Conservation (phyloP, 2,888 invertebrate species). For the Tinea pellionella region DNA sequence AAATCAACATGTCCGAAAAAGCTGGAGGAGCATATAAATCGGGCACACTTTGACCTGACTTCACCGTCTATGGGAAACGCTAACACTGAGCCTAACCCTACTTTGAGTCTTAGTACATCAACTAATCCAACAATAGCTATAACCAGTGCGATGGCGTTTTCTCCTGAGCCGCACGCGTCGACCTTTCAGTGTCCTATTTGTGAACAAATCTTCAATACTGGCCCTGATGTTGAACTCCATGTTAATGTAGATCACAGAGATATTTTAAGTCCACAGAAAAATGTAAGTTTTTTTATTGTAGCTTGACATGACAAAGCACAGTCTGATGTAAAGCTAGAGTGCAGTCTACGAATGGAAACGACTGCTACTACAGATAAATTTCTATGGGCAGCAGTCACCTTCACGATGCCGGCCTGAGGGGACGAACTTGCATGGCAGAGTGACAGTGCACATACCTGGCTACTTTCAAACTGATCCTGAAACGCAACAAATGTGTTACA, state of each 20-base stretch:
- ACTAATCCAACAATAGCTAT: conserved; percentile 40
- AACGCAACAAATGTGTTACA: no score
- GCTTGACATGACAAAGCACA: no score
- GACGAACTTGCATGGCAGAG: no score
- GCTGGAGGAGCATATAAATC: conserved; percentile 85
- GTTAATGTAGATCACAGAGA: conserved; percentile 88
- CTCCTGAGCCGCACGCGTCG: conserved; percentile 55
- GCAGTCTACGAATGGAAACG: no score
- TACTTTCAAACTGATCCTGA: no score
- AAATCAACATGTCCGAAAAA: conserved; percentile 78
- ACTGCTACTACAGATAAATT: no score
- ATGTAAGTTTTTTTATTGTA: no score
- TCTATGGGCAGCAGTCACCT: no score
- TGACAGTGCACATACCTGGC: no score
- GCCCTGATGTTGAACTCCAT: conserved; percentile 85
- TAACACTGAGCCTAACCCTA: conserved; percentile 37
- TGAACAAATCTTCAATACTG: conserved; percentile 75
- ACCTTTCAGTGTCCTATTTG: conserved; percentile 84
- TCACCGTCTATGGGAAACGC: conserved; percentile 73
- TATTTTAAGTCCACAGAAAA: conserved; percentile 76
- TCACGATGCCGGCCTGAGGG: no score
- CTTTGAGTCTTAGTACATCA: conserved; percentile 35
- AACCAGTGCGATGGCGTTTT: conserved; percentile 53
- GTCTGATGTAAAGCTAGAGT: no score
- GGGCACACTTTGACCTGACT: conserved; percentile 84